Evolutionary conservation across 2,113 vertebrate species (phyloP).

Genomic region (Lota lota): DNA sequence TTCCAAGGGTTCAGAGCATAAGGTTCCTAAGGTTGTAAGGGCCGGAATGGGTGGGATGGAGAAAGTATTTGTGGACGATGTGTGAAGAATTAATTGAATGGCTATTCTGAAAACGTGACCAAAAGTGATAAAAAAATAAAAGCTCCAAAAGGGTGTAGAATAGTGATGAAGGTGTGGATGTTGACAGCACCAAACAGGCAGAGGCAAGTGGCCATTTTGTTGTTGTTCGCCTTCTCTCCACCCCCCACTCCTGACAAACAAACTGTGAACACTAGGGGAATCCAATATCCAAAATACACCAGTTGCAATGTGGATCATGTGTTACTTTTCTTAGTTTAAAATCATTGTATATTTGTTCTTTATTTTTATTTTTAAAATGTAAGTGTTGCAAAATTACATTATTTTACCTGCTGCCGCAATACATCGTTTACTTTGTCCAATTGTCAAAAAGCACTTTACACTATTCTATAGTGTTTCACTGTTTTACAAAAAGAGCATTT

Average conservation of each 20-base stretch:
- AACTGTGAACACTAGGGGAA: background rate
- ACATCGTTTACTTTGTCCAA: constrained; percentile 4
- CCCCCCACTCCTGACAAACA: background rate
- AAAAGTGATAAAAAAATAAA: background rate
- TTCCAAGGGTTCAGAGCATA: background rate
- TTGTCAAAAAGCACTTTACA: constrained; percentile 66
- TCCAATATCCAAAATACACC: background rate
- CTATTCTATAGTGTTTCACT: constrained; percentile 46
- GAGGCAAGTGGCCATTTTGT: background rate
- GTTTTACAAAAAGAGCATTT: constrained; percentile 36
- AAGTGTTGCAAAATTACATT: background rate
- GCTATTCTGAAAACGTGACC: background rate
- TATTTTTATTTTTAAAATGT: background rate
- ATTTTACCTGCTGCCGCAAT: constrained; percentile 43
- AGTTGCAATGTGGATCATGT: background rate
- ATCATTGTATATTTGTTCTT: background rate
- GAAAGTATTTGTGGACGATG: background rate
- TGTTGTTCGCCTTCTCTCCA: no score
- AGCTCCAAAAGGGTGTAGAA: background rate
- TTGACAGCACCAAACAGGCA: background rate
- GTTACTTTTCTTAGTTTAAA: background rate
- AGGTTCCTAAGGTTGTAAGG: background rate
- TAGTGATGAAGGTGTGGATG: background rate
- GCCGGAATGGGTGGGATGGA: background rate
- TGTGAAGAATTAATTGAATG: background rate